Conservation (phyloP, 2,888 invertebrate genomes). For the Bimastos eiseni region DNA sequence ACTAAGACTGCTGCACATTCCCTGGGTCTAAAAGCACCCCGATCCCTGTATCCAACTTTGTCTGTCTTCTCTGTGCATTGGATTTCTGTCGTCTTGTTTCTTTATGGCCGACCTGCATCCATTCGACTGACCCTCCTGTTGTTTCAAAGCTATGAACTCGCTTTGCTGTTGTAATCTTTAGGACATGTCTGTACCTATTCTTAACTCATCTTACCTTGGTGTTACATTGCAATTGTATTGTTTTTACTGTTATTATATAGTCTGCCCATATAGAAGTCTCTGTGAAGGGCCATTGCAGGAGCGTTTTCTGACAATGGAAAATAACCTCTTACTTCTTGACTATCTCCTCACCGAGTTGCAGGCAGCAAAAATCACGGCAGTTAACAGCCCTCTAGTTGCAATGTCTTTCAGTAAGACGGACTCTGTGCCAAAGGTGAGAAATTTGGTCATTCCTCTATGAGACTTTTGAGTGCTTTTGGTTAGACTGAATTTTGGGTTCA, state of each 20-base stretch:
- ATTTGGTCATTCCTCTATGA: neutral
- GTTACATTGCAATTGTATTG: neutral
- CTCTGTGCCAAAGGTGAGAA: neutral
- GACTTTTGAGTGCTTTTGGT: neutral
- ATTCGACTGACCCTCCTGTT: too few relatives aligned
- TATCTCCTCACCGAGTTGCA: constrained; percentile 82
- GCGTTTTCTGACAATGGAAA: constrained; percentile 62
- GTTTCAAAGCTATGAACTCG: too few relatives aligned
- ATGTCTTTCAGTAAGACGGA: neutral
- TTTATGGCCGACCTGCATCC: too few relatives aligned
- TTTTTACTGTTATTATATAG: constrained; percentile 42
- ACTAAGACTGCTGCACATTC: too few relatives aligned
- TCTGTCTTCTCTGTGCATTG: too few relatives aligned
- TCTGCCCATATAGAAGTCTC: constrained; percentile 55
- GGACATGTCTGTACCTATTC: too few relatives aligned
- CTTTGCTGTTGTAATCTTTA: too few relatives aligned
- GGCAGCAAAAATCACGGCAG: constrained; percentile 74
- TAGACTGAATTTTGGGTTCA: neutral
- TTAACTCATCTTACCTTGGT: too few relatives aligned
- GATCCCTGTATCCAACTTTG: too few relatives aligned
- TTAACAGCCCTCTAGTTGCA: neutral
- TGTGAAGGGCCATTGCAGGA: constrained; percentile 56
- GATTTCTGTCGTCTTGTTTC: too few relatives aligned
- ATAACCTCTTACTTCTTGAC: constrained; percentile 74
- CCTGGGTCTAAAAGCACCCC: too few relatives aligned